phyloP scores from a whole-genome alignment of 2,113 vertebrate species.

The Phylloscopus trochilus region DNA sequence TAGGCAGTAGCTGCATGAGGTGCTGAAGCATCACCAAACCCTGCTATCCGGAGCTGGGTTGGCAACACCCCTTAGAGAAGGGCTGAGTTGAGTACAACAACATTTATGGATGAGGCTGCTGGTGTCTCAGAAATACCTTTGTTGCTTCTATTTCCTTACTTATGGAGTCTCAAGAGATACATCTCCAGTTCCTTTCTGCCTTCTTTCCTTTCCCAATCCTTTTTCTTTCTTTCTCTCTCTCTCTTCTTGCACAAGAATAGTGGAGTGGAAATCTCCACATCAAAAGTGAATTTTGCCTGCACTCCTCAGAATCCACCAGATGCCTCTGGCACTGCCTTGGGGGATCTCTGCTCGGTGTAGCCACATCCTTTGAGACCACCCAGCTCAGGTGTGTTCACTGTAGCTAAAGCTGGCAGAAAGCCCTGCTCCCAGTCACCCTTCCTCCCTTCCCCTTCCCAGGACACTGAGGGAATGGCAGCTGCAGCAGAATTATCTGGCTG shows the following conservation, averaged over 20 bases:
- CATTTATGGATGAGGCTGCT: background rate
- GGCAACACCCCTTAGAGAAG: background rate
- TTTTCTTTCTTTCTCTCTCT: background rate
- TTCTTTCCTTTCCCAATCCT: background rate
- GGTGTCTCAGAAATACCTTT: background rate
- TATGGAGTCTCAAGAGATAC: background rate
- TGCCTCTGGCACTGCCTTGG: background rate
- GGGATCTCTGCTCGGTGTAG: background rate
- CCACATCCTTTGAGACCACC: background rate
- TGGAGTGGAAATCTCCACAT: background rate
- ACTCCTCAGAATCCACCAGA: background rate
- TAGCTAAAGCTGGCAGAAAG: background rate
- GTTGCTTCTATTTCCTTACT: background rate
- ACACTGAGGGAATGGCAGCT: background rate
- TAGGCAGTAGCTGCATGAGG: background rate
- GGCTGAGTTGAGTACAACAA: background rate
- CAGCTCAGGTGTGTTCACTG: background rate
- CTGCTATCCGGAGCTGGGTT: background rate
- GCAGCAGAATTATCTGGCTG: slow-evolving; percentile 29
- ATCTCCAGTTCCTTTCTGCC: background rate
- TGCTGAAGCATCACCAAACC: background rate
- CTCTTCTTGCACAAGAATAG: background rate
- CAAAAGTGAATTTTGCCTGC: background rate
- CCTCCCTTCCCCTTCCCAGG: background rate
- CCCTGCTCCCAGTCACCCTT: background rate